A percentile compares a stretch with the other conserved stretches of the same genome.
Evolutionary conservation across 2,113 vertebrate genomes (phyloP).

Genomic region (Vicugna pacos): DNA sequence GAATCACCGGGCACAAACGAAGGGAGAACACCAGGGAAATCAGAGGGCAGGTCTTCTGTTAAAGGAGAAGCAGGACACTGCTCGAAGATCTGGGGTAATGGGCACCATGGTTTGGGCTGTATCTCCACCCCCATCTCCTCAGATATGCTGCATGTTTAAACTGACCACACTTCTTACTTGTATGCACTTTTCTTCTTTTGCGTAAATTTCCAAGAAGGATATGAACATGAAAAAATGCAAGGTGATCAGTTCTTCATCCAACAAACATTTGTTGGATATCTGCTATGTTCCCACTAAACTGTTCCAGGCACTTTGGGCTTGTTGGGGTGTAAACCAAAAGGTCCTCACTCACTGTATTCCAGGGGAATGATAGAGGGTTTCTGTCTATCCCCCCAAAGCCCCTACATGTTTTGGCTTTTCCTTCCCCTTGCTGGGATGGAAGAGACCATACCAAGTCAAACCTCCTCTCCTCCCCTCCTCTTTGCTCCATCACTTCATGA

Average conservation of each 20-base stretch:
- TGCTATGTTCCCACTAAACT: too few species aligned
- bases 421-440: not conserved
- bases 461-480: not conserved
- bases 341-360: not conserved
- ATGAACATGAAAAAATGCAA: not conserved
- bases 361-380: not conserved
- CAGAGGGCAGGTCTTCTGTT: constrained; percentile 25
- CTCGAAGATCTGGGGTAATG: not conserved
- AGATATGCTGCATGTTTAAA: not conserved
- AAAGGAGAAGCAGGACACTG: not conserved
- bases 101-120: not conserved
- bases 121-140: not conserved
- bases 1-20: constrained; percentile 52
- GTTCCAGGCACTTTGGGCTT: too few species aligned
- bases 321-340: not conserved
- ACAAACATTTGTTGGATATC: not conserved
- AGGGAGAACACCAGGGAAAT: constrained; percentile 48
- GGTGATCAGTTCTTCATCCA: not conserved
- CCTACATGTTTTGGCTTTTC: not conserved
- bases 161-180: not conserved
- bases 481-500: not conserved
- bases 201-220: not conserved
- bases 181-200: not conserved
- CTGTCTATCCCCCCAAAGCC: not conserved
- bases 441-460: not conserved